Percentiles rank a stretch among this genome's conserved stretches.
Evolutionary conservation across 2,888 invertebrate species (phyloP).

Genomic region (Sericinus montela): DNA sequence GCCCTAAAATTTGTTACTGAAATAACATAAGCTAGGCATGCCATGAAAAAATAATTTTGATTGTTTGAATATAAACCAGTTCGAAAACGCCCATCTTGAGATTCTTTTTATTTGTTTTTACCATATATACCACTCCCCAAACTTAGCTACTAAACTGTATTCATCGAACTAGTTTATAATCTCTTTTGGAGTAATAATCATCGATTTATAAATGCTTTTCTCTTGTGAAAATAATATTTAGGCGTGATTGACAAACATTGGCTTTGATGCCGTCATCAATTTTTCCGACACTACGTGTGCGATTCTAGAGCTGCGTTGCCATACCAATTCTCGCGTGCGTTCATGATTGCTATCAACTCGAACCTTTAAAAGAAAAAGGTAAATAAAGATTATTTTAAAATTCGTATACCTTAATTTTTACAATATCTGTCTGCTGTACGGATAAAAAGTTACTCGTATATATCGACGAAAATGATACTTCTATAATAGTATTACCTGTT

Average conservation of each 20-base stretch:
- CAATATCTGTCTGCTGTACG: too few relatives aligned
- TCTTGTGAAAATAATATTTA: too few relatives aligned
- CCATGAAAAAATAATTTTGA: too few relatives aligned
- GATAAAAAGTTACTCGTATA: too few relatives aligned
- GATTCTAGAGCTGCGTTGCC: slow-evolving; percentile 90
- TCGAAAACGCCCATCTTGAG: slow-evolving; percentile 3
- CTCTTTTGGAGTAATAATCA: not conserved
- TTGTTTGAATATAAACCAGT: slow-evolving; percentile 19
- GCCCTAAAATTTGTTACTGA: too few relatives aligned
- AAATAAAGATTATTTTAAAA: too few relatives aligned
- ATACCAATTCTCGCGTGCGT: slow-evolving; percentile 89
- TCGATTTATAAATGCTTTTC: not conserved
- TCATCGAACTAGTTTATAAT: slow-evolving; percentile 19
- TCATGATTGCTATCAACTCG: slow-evolving; percentile 93
- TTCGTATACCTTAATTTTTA: too few relatives aligned
- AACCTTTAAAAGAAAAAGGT: slow-evolving; percentile 74
- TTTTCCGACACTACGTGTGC: slow-evolving; percentile 91
- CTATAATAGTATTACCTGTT: too few relatives aligned
- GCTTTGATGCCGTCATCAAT: slow-evolving; percentile 76
- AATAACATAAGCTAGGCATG: too few relatives aligned
- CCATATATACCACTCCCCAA: slow-evolving; percentile 3
- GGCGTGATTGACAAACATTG: slow-evolving; percentile 57
- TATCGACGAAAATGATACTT: too few relatives aligned
- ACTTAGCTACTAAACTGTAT: not conserved
- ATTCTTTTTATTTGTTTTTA: not conserved